These are phyloP conservation scores for Callaeas wilsoni DNA, from an alignment of 2,113 vertebrate species.

Conservation along the genomic window DNA sequence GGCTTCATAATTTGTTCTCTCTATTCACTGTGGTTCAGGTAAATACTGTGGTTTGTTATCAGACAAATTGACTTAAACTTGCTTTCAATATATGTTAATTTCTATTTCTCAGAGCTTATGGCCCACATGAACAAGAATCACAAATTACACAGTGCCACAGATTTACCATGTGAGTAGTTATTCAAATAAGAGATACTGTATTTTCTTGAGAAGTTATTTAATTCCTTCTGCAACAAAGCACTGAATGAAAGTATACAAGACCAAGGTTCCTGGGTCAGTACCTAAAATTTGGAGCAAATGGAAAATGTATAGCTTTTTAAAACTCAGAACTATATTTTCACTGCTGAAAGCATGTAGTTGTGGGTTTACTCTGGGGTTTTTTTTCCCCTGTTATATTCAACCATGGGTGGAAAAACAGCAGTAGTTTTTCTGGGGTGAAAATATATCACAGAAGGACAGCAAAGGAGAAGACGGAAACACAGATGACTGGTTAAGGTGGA, in stretches of 20 bases:
- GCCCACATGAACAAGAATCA: background rate
- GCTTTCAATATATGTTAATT: background rate
- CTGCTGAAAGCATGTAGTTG: background rate
- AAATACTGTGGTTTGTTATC: background rate
- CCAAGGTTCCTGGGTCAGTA: background rate
- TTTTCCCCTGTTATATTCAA: background rate
- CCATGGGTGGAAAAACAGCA: background rate
- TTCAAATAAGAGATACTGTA: background rate
- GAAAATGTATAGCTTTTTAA: background rate
- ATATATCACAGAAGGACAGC: background rate
- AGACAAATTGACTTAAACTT: background rate
- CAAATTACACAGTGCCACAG: background rate
- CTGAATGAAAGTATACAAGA: background rate
- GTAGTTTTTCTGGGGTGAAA: background rate
- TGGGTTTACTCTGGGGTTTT: rapidly evolving
- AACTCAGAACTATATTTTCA: background rate
- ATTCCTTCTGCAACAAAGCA: background rate
- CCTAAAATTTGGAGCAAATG: background rate
- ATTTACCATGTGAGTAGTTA: background rate
- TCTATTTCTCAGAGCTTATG: background rate
- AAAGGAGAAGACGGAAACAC: background rate
- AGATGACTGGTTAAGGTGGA: background rate
- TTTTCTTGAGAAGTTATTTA: background rate
- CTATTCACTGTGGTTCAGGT: background rate
- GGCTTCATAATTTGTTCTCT: background rate